Conservation (phyloP, 2,888 invertebrate species). For the Laspeyria flexula region DNA sequence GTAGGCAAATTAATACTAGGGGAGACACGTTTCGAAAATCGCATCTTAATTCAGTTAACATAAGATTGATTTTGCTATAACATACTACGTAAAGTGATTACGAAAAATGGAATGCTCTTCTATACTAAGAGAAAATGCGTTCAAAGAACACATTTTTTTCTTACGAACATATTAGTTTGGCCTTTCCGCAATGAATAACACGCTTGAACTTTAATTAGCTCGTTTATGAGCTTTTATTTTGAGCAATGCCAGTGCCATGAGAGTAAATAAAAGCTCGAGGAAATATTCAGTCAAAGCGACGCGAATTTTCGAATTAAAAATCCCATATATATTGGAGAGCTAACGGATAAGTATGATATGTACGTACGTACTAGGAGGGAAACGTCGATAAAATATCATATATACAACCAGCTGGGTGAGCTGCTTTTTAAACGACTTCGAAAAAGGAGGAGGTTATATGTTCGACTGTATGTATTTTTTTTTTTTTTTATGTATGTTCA, state of each 20-base stretch:
- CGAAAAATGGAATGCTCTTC: too few species aligned
- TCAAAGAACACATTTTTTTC: too few species aligned
- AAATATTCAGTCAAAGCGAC: conserved; percentile 43
- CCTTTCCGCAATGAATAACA: neutral
- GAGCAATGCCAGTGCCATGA: conserved; percentile 1
- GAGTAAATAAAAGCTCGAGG: conserved; percentile 26
- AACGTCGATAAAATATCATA: conserved; percentile 29
- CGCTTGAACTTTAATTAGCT: conserved; percentile 3
- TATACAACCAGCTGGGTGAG: neutral
- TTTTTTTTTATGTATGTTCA: too few species aligned
- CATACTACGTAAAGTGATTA: too few species aligned
- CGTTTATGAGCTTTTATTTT: conserved; percentile 10
- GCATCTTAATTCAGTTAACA: too few species aligned
- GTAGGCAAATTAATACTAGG: too few species aligned
- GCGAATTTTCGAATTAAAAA: conserved; percentile 34
- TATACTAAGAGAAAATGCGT: too few species aligned
- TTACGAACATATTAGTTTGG: neutral
- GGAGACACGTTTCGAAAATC: too few species aligned
- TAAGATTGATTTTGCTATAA: too few species aligned
- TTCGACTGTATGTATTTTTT: too few species aligned
- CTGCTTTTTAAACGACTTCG: too few species aligned
- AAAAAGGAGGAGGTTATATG: too few species aligned
- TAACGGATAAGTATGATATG: conserved; percentile 18
- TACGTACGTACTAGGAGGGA: conserved; percentile 18
- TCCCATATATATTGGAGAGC: conserved; percentile 17